Conservation (phyloP, 2,888 invertebrate genomes). For the Oasisia sp. region DNA sequence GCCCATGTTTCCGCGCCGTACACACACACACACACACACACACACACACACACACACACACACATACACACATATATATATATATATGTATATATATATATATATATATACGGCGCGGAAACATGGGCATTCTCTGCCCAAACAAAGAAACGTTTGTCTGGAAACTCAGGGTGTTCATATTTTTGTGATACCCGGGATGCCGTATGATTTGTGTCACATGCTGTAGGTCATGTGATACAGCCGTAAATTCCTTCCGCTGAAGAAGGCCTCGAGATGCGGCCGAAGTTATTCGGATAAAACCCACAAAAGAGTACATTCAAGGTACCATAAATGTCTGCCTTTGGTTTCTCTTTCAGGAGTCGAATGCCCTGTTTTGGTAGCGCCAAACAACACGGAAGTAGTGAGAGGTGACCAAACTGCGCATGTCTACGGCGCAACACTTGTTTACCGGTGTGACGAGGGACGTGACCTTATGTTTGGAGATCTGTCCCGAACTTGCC, state of each 20-base stretch:
- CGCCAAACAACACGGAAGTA: not conserved
- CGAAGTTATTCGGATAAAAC: too few relatives aligned
- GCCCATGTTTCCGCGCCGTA: too few relatives aligned
- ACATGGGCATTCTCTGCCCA: too few relatives aligned
- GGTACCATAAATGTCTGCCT: not conserved
- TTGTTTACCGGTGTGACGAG: not conserved
- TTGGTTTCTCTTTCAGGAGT: not conserved
- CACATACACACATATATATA: not conserved
- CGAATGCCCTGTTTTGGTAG: not conserved
- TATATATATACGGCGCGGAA: not conserved
- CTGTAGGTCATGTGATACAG: too few relatives aligned
- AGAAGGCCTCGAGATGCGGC: too few relatives aligned
- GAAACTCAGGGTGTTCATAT: too few relatives aligned
- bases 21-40: not conserved
- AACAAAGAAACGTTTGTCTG: too few relatives aligned
- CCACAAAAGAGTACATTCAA: too few relatives aligned
- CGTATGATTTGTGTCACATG: too few relatives aligned
- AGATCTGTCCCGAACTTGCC: not conserved
- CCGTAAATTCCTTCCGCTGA: too few relatives aligned
- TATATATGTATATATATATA: not conserved
- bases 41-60: too few relatives aligned
- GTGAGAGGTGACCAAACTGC: not conserved
- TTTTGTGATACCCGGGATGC: too few relatives aligned
- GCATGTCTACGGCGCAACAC: not conserved
- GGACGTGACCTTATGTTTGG: not conserved